phyloP scores from a whole-genome alignment of 2,888 invertebrate species.

The Drosophila meridionalis region DNA sequence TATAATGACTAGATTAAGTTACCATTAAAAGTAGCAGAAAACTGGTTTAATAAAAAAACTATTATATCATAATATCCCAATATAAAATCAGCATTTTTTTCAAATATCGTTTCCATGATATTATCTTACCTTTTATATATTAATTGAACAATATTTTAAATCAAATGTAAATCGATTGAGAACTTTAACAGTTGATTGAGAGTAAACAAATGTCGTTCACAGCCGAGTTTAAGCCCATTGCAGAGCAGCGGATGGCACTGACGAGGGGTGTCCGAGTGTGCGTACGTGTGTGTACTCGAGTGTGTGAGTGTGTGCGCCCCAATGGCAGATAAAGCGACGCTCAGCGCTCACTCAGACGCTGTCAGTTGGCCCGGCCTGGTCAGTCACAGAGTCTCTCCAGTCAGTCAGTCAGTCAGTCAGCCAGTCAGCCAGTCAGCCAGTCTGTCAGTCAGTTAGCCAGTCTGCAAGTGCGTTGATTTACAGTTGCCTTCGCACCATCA shows the following conservation, averaged over 20 bases:
- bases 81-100: too few species aligned
- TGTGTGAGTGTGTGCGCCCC: constrained; percentile 20
- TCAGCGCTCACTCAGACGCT: constrained; percentile 34
- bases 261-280: constrained; percentile 55
- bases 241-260: constrained; percentile 58
- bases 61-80: too few species aligned
- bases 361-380: constrained; percentile 47
- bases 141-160: too few species aligned
- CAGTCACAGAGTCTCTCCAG: constrained; percentile 46
- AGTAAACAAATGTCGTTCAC: constrained; percentile 18
- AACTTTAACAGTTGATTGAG: constrained; percentile 6
- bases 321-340: constrained; percentile 64
- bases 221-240: not conserved
- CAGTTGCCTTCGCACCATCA: constrained; percentile 15
- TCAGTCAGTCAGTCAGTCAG: constrained; percentile 40
- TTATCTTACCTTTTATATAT: too few species aligned
- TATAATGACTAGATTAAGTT: not conserved
- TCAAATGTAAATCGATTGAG: too few species aligned
- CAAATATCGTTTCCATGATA: too few species aligned
- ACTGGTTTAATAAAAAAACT: too few species aligned
- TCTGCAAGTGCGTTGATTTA: constrained; percentile 25
- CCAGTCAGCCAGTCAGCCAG: constrained; percentile 29
- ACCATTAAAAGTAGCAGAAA: too few species aligned
- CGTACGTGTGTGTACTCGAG: constrained; percentile 5
- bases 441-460: constrained; percentile 1